Evolutionary conservation across 2,888 invertebrate species (phyloP).

Genomic region (Trissolcus japonicus): DNA sequence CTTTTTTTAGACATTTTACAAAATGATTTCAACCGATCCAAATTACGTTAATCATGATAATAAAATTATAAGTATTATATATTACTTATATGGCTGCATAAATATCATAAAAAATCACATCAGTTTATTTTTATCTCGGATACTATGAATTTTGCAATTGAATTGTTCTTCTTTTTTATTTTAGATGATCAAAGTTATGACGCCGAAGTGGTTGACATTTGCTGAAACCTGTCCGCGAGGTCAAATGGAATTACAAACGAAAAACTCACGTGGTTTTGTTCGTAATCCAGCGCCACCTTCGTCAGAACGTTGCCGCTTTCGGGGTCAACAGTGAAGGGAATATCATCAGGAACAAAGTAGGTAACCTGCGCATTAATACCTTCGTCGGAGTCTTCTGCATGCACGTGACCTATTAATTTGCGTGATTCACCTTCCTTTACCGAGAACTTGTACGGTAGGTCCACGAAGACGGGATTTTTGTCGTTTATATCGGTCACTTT

Average conservation of each 20-base stretch:
- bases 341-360: conserved; percentile 86
- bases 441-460: conserved; percentile 87
- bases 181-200: background rate
- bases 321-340: conserved; percentile 88
- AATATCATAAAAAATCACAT: too few species aligned
- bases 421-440: conserved; percentile 84
- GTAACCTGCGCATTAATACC: conserved; percentile 89
- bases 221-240: background rate
- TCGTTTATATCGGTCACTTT: conserved; percentile 94
- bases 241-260: background rate
- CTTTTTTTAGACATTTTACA: too few species aligned
- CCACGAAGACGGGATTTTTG: conserved; percentile 92
- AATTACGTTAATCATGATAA: too few species aligned
- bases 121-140: background rate
- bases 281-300: conserved; percentile 86
- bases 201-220: conserved; percentile 5
- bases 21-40: too few species aligned
- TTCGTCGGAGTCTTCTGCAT: conserved; percentile 91
- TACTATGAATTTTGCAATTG: background rate
- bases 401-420: conserved; percentile 84
- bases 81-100: too few species aligned
- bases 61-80: too few species aligned
- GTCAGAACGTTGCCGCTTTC: conserved; percentile 88
- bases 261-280: conserved; percentile 83
- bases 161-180: background rate